Evolutionary conservation across 1,140 invertebrate genomes (phyloP), one percentile per base, ranked within the genome.

Genomic region (Stratiolaelaps scimitus): DNA sequence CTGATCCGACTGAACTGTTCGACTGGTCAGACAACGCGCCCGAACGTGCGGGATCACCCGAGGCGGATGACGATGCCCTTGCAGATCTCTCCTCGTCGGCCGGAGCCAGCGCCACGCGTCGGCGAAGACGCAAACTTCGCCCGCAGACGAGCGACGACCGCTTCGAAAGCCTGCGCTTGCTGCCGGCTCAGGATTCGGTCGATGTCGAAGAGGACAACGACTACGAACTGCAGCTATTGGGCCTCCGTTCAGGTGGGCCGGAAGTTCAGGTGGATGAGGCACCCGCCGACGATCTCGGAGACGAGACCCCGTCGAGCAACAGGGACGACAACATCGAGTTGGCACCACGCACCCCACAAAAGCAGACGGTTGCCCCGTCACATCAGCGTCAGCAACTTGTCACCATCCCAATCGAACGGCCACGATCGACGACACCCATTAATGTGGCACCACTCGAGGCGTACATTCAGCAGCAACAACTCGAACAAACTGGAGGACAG

Each of bases 401-500:
- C 68, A 90, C 85, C n/a, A 88, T 82, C 70, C 86, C 88, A 0
- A 84, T 90, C 65, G 87, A 90, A 69, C 78, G 89, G 69, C 90
- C 90, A 19, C 79, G 89, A 7, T 88, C 87, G n/a, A 86, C 84
- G 23, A 87, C 87, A 45, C 86, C 86, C 1, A 82, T 88, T 44
- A 86, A 85, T 75, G 83, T 86, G 20, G 83, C 83, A 4, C 80
- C 84, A 23, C 75, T 91, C 47, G 87, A 90, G 71, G 87, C 88
- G 71, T 89, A 77, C 74, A 79, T 77, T 48, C 68, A 70, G 26
- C 53, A 60, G 23, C 26, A 34, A 60, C 15, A 26, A 34, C 26
- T 6, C 4, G 5, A 40, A 40, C 34, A 40, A 40, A 40, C 34
- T 40, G 34, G 34, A 40, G 34, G 10, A 40, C 4, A 6, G 34